Evolutionary conservation across 2,797 vertebrate genomes (phyloP), one percentile per base, ranked within the genome.

Genomic region (Meriones psammophilus): DNA sequence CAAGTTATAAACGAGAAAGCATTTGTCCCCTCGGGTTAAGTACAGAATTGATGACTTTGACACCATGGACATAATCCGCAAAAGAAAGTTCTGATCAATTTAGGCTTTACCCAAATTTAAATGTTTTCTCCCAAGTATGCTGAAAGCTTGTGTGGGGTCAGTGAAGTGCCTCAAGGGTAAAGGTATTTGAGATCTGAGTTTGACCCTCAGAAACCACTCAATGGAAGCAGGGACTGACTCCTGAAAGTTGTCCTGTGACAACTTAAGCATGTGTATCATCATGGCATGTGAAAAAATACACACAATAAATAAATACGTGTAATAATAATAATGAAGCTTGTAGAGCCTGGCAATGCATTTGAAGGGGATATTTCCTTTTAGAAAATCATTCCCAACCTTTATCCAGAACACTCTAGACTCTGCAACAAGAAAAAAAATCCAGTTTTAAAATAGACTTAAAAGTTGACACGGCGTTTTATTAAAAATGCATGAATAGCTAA

Each of bases 381-480:
- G 24, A 71, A 90, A 68, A 73, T 77, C 58, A 20, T 73, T 73
- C 66, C 68, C 74, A 39, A 22, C 39, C 4, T 78, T 60, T 84
- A 71, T 77, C 42, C 54, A 94, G 42, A 93, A 60, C 7, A 66
- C 22, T 94, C 26, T 58, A 71, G 60, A 74, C 7, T 58, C 58
- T 85, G 30, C 5, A 39, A 26, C 39, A 84, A 90, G 42, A 69
- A 87, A 95, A 69, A 80, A 69, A 88, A 46, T 42, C 7, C 14
- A 54, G 66, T 28, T 88, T 10, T 5, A 88, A 96, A 93, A 84
- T 84, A 64, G 17, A 62, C 46, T 78, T 71, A 90, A 92, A 42
- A 69, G 4, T 78, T 39, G 46, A 86, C 62, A 2, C 78, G 24
- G 39, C 39, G 73, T 9, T 92, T 73, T 46, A 77, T 68, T 62